Evolutionary conservation across 1,140 invertebrate genomes (phyloP).

Genomic region (Patella vulgata): DNA sequence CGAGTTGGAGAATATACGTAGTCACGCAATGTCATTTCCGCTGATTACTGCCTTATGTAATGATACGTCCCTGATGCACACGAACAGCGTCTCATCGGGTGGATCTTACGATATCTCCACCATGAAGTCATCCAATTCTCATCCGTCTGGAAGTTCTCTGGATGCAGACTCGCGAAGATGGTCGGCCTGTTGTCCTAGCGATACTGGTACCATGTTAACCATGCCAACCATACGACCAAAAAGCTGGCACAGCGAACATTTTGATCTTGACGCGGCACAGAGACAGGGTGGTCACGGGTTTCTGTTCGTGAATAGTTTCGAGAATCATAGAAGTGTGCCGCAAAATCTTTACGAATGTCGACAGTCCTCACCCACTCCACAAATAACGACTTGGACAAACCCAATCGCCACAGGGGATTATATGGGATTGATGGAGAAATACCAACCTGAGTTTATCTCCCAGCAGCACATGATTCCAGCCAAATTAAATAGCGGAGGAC

Average conservation of each 20-base stretch:
- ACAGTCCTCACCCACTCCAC: conserved; percentile 19
- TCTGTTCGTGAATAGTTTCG: conserved; percentile 22
- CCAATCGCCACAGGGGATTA: not conserved
- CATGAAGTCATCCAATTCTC: conserved; percentile 52
- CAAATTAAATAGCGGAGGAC: conserved; percentile 51
- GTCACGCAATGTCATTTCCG: conserved; percentile 52
- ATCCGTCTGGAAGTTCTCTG: conserved; percentile 45
- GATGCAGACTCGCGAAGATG: conserved; percentile 53
- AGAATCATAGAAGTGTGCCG: conserved; percentile 52
- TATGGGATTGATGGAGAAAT: not conserved
- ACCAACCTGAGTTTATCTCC: not conserved
- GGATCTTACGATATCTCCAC: conserved; percentile 55
- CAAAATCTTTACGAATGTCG: conserved; percentile 43
- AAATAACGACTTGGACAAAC: not conserved
- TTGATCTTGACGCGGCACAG: conserved; percentile 54
- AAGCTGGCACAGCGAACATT: conserved; percentile 62
- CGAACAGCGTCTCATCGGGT: conserved; percentile 25
- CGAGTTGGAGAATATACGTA: conserved; percentile 56
- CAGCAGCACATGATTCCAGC: conserved; percentile 55
- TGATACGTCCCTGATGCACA: conserved; percentile 50
- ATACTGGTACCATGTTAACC: conserved; percentile 34
- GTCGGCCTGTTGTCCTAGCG: conserved; percentile 47
- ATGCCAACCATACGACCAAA: conserved; percentile 49
- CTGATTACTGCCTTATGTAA: conserved; percentile 59
- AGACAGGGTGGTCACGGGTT: conserved; percentile 12